Conservation (phyloP, 2,797 vertebrate genomes). For the Catharus ustulatus region DNA sequence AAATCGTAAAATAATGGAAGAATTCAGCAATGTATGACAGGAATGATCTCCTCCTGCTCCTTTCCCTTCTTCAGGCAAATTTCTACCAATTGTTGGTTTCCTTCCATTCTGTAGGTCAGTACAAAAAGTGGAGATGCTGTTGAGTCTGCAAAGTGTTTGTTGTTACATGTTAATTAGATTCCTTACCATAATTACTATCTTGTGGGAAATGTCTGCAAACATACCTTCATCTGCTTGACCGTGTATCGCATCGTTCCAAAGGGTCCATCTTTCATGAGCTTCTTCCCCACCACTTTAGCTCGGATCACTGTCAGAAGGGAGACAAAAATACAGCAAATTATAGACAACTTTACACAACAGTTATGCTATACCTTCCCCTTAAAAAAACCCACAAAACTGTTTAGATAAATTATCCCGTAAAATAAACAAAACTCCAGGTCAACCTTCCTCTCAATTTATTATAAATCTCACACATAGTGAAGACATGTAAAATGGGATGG, state of each 20-base stretch:
- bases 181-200: background rate
- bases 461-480: background rate
- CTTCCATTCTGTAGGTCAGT: background rate
- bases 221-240: constrained; percentile 95
- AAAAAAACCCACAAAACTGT: background rate
- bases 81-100: background rate
- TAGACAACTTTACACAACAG: background rate
- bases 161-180: background rate
- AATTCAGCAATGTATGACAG: background rate
- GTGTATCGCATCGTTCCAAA: constrained; percentile 96
- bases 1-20: background rate
- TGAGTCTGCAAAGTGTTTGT: background rate
- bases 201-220: background rate
- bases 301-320: constrained; percentile 87
- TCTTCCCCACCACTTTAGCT: constrained; percentile 97
- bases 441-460: background rate
- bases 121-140: background rate
- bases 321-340: constrained; percentile 16
- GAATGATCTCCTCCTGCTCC: background rate
- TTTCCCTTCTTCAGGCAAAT: background rate
- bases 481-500: background rate
- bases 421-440: background rate
- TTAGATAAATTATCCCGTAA: background rate
- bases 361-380: background rate
- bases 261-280: constrained; percentile 90